A percentile compares a stretch with the other conserved stretches of the same genome.
These are phyloP conservation scores for Drosophila buzzatii DNA, from an alignment of 2,888 invertebrate species.

Conservation along the genomic window DNA sequence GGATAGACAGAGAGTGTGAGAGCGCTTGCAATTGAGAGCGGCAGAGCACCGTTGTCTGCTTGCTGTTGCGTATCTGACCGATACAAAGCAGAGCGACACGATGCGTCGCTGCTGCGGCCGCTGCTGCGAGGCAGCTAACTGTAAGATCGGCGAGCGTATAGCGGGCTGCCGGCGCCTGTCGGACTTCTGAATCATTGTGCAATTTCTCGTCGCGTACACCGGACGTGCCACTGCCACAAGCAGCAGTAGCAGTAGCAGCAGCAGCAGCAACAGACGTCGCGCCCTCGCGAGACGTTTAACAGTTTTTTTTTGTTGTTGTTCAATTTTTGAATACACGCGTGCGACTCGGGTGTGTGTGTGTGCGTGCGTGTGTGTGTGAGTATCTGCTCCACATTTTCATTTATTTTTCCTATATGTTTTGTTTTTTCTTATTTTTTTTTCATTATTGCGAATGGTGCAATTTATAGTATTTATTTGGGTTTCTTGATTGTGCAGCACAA, in stretches of 20 bases:
- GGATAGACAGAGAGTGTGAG: constrained; percentile 1
- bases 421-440: constrained; percentile 31
- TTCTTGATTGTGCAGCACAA: constrained; percentile 35
- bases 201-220: constrained; percentile 69
- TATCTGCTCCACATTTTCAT: constrained; percentile 60
- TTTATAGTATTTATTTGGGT: constrained; percentile 38
- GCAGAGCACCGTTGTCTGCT: constrained; percentile 14
- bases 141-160: constrained; percentile 50
- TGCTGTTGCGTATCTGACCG: constrained; percentile 43
- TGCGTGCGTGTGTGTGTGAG: constrained; percentile 17
- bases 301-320: constrained; percentile 2
- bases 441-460: constrained; percentile 39
- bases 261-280: constrained; percentile 13
- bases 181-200: constrained; percentile 74
- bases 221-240: constrained; percentile 61
- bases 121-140: constrained; percentile 39
- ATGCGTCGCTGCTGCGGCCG: constrained; percentile 13
- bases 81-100: constrained; percentile 29
- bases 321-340: constrained; percentile 33
- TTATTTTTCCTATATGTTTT: constrained; percentile 47
- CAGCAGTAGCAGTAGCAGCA: neutral
- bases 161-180: constrained; percentile 42
- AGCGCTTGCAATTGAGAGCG: constrained; percentile 12
- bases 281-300: constrained; percentile 25
- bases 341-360: constrained; percentile 8